phyloP scores from a whole-genome alignment of 2,888 invertebrate species.

The Erebia epiphron region DNA sequence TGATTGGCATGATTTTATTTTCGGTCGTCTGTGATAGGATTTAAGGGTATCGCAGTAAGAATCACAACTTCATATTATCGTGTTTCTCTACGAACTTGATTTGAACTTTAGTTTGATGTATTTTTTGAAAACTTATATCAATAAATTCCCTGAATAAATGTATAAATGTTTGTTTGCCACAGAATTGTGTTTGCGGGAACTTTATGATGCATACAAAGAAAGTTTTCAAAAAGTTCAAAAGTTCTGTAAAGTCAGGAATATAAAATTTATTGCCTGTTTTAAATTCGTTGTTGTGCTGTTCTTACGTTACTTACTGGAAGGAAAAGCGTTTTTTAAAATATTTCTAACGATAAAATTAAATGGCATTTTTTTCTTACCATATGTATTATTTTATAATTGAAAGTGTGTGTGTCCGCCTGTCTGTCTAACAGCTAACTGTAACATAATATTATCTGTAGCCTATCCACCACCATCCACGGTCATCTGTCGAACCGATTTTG shows the following conservation, averaged over 20 bases:
- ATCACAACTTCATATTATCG: not conserved
- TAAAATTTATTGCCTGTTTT: constrained; percentile 24
- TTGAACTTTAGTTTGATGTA: not conserved
- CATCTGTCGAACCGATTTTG: too few relatives aligned
- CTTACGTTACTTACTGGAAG: not conserved
- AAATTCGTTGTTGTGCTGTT: constrained; percentile 17
- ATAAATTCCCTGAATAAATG: constrained; percentile 30
- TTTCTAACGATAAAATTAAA: too few relatives aligned
- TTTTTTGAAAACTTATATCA: constrained; percentile 11
- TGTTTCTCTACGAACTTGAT: constrained; percentile 4
- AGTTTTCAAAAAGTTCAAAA: constrained; percentile 18
- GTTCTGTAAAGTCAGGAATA: constrained; percentile 2
- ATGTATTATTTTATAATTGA: too few relatives aligned
- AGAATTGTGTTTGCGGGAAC: constrained; percentile 24
- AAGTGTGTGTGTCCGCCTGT: too few relatives aligned
- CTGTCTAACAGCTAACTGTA: too few relatives aligned
- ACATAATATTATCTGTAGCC: too few relatives aligned
- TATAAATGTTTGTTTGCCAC: constrained; percentile 30
- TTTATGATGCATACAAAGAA: constrained; percentile 24
- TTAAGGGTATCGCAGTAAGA: constrained; percentile 6
- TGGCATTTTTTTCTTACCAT: too few relatives aligned
- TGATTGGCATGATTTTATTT: too few relatives aligned
- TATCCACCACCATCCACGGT: too few relatives aligned
- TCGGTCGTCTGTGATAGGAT: not conserved
- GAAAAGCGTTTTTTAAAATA: too few relatives aligned